phyloP scores from a whole-genome alignment of 2,888 invertebrate species.

The Aquatica leii region DNA sequence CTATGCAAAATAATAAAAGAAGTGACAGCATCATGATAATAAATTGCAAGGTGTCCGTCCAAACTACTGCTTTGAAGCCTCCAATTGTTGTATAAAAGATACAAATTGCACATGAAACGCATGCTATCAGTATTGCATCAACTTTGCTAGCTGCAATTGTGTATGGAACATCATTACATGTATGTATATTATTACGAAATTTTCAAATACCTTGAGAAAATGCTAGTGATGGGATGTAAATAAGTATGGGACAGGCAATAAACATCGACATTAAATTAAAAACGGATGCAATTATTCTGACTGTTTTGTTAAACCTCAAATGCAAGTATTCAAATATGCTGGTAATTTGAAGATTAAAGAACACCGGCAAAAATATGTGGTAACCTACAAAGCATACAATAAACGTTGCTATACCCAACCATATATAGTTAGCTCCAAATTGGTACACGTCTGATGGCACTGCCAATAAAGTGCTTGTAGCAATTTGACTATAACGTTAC shows the following conservation, averaged over 20 bases:
- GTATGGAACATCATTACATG: conserved; percentile 37
- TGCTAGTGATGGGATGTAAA: conserved; percentile 71
- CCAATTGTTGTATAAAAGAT: conserved; percentile 79
- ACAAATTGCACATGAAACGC: conserved; percentile 73
- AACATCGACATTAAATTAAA: conserved; percentile 66
- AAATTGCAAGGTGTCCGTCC: conserved; percentile 68
- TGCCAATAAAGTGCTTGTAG: conserved; percentile 77
- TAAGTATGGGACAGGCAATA: conserved; percentile 65
- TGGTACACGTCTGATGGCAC: conserved; percentile 79
- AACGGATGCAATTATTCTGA: conserved; percentile 65
- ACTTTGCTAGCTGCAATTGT: conserved; percentile 78
- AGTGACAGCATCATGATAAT: conserved; percentile 64
- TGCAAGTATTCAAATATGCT: conserved; percentile 72
- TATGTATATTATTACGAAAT: background rate
- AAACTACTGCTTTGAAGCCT: conserved; percentile 71
- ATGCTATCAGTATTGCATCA: conserved; percentile 69
- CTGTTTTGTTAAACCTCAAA: conserved; percentile 66
- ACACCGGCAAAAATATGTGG: conserved; percentile 41
- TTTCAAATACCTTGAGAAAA: conserved; percentile 67
- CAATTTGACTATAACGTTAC: conserved; percentile 68
- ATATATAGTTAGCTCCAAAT: conserved; percentile 72
- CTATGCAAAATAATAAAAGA: conserved; percentile 66
- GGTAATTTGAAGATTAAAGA: conserved; percentile 70
- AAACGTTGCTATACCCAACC: conserved; percentile 59
- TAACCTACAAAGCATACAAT: conserved; percentile 49